phyloP scores from a whole-genome alignment of 2,888 invertebrate species.

The Phaonia tiefii region DNA sequence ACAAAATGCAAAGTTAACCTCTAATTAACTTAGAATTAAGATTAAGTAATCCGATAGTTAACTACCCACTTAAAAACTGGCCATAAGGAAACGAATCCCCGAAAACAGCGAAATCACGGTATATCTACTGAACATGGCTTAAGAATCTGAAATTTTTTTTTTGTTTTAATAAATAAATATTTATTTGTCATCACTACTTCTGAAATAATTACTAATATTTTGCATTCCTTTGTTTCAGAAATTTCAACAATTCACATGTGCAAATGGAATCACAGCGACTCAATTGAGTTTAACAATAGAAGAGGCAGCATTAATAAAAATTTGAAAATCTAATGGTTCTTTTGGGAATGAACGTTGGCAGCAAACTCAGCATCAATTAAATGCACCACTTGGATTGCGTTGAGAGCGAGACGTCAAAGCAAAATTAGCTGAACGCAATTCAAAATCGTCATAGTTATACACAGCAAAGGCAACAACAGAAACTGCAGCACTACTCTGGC shows the following conservation, averaged over 20 bases:
- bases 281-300: constrained; percentile 9
- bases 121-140: too few species aligned
- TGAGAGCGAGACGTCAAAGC: constrained; percentile 30
- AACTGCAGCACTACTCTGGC: neutral
- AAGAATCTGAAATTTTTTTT: too few species aligned
- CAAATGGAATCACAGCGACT: constrained; percentile 15
- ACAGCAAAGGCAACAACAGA: constrained; percentile 3
- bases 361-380: constrained; percentile 28
- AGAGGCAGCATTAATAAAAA: constrained; percentile 20
- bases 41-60: too few species aligned
- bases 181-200: neutral
- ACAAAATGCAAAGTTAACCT: too few species aligned
- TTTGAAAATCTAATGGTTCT: constrained; percentile 33
- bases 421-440: neutral
- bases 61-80: too few species aligned
- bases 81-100: too few species aligned
- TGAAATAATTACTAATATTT: neutral
- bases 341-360: constrained; percentile 48
- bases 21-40: too few species aligned
- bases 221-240: neutral
- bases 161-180: too few species aligned
- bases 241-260: constrained; percentile 10
- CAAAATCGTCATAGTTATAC: neutral
- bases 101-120: too few species aligned
- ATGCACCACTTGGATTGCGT: constrained; percentile 6